phyloP scores from a whole-genome alignment of 2,113 vertebrate genomes.

The Poecile atricapillus region DNA sequence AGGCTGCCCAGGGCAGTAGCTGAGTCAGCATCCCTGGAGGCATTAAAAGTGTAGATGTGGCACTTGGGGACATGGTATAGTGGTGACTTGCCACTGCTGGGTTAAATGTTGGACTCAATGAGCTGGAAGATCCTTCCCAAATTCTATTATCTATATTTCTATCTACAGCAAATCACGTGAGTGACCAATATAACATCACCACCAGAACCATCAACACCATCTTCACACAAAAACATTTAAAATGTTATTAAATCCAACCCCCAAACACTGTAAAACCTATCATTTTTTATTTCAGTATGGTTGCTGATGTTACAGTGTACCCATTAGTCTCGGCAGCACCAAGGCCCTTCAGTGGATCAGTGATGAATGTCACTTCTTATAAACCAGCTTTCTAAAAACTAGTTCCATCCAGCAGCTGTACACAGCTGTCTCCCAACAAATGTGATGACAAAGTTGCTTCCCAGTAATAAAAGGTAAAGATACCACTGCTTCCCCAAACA shows the following conservation, averaged over 20 bases:
- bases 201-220: not conserved
- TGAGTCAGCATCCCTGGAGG: not conserved
- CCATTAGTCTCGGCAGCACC: not conserved
- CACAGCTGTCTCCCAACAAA: not conserved
- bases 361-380: not conserved
- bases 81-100: not conserved
- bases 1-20: not conserved
- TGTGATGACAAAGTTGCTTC: not conserved
- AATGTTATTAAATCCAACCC: not conserved
- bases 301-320: not conserved
- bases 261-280: not conserved
- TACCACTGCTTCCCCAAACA: not conserved
- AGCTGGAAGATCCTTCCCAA: not conserved
- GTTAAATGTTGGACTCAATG: not conserved
- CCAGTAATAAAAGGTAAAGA: not conserved
- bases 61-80: not conserved
- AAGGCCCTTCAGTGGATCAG: not conserved
- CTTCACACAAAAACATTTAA: not conserved
- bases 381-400: not conserved
- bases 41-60: not conserved
- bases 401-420: not conserved
- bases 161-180: not conserved
- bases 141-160: not conserved
- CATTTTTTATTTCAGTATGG: not conserved
- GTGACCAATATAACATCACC: not conserved